Evolutionary conservation across 2,888 invertebrate genomes (phyloP), one percentile per base, ranked within the genome.

Genomic region (Parnassius glacialis): DNA sequence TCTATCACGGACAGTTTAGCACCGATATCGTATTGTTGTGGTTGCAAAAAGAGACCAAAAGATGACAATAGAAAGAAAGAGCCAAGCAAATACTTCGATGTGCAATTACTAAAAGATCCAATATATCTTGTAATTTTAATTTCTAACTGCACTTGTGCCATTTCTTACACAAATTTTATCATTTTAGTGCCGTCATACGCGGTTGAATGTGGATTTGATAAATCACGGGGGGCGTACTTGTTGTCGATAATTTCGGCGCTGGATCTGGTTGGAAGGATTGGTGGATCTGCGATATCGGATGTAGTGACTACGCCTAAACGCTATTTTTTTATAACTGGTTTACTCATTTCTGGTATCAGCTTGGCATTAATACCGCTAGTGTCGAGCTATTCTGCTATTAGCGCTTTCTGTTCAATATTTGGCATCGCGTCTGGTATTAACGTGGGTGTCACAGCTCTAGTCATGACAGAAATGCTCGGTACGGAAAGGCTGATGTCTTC

Each of bases 391-490:
- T 78, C 85, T 0, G 89, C 92, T 55, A 92, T 96, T 1, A 93
- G 95, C 57, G 88, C 93, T 42, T 95, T 94, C 76, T 97, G 96
- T 80, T 94, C 94, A 0, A 75, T 95, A 1, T 97, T 97, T 74
- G 97, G 97, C 2, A 84, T 97, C 13, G 95, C 96, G 2, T 96
- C 97, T 0, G 97, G 97, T 10, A 93, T 95, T 2, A 97, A 97
- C 79, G 96, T 96, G 0, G 97, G 97, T 3, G 95, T 97, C 12
- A 96, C 96, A 0, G 96, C 97, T 0, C 94, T 97, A 48, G 96
- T 97, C 3, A 96, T 97, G 96, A 96, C 96, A 0, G 97, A 97
- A 76, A 94, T 97, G 94, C 78, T 97, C 9, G 97, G 97, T 0
- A 95, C 95, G 0, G 96, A 97, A 69, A 92, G 96, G n/a, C 82